phyloP scores from a whole-genome alignment of 2,797 vertebrate genomes.

The Lepus oiostolus region DNA sequence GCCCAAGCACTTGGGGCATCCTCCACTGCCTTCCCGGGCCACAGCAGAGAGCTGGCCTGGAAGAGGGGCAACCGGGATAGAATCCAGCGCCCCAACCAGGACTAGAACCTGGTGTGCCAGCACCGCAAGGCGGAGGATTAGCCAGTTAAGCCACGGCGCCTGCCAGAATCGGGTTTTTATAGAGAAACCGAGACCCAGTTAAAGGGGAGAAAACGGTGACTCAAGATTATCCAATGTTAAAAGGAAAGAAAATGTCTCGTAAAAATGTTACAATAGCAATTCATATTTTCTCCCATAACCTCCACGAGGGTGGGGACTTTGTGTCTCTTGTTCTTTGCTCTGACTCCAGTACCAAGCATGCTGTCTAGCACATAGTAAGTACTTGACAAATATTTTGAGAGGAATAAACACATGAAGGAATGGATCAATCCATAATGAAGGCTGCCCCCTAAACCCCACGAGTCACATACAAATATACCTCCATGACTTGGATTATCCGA shows the following conservation, averaged over 20 bases:
- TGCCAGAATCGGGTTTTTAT: not conserved
- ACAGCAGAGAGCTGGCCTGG: no score
- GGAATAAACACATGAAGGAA: constrained; percentile 31
- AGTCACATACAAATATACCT: not conserved
- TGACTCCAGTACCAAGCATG: constrained; percentile 8
- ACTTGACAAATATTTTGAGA: constrained; percentile 57
- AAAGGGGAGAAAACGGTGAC: constrained; percentile 19
- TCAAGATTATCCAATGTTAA: constrained; percentile 15
- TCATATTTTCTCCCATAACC: not conserved
- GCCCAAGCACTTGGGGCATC: no score
- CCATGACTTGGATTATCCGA: not conserved
- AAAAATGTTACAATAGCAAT: constrained; percentile 45
- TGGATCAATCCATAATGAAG: constrained; percentile 3
- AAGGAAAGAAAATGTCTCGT: constrained; percentile 55
- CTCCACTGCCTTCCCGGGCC: no score
- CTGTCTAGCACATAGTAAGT: not conserved
- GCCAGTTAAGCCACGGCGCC: no score
- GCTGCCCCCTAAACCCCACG: not conserved
- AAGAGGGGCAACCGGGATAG: no score
- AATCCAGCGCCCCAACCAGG: no score
- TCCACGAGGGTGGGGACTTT: not conserved
- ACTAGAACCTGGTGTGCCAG: no score
- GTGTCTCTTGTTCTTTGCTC: constrained; percentile 41
- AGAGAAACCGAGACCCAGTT: constrained; percentile 44
- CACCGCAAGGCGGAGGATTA: no score